phyloP scores from a whole-genome alignment of 35 echinoderm and acorn worm genomes.

The Lytechinus pictus region DNA sequence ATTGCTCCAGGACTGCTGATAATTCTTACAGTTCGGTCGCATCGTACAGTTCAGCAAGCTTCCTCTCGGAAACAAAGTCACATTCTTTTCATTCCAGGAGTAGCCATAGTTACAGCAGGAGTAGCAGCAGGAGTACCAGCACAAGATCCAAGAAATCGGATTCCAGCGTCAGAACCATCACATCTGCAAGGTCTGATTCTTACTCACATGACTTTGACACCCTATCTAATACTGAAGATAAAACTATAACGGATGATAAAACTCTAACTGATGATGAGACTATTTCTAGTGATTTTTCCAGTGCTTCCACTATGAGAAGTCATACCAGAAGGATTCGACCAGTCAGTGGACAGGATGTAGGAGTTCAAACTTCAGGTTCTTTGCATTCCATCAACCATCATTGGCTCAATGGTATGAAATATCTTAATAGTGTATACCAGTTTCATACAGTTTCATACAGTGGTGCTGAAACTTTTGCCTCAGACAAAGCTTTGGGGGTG shows the following conservation, averaged over 20 bases:
- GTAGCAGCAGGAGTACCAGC: background rate
- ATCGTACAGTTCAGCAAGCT: background rate
- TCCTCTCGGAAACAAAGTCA: background rate
- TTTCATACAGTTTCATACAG: no score
- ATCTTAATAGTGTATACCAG: background rate
- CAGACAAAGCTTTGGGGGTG: no score
- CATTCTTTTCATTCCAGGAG: background rate
- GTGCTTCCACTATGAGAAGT: background rate
- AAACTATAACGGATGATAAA: background rate
- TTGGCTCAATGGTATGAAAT: constrained; percentile 29
- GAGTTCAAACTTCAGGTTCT: constrained; percentile 11
- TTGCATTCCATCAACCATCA: constrained; percentile 15
- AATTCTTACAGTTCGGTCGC: background rate
- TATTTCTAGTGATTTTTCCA: constrained; percentile 26
- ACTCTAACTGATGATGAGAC: background rate
- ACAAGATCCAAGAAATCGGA: background rate
- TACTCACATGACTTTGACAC: constrained; percentile 42
- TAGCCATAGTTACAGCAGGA: background rate
- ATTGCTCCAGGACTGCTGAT: background rate
- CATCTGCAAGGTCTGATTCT: background rate
- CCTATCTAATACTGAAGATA: background rate
- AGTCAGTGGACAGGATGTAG: background rate
- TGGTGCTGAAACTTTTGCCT: no score
- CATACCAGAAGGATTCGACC: background rate
- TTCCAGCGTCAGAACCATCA: background rate